Base-by-base conservation (phyloP, 1,140 invertebrate species). In the Anastrepha ludens region DNA sequence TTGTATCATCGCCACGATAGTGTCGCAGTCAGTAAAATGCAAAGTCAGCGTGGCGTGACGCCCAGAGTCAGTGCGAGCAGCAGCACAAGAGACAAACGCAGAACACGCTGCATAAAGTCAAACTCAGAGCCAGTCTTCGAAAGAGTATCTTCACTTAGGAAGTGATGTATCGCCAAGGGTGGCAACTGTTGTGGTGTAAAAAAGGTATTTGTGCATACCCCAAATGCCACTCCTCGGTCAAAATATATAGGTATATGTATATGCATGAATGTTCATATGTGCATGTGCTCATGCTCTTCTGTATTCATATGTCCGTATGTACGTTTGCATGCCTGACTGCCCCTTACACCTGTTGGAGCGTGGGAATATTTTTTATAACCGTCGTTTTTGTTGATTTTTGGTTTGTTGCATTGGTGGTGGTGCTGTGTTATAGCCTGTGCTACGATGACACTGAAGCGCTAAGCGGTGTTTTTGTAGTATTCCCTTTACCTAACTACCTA, bases 311-410 rank as follows among this genome's bases (percentile, higher is more conserved):
- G 29, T 41, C 13, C 13, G 9, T 70, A 70, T 7, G 20, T 41
- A 15, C 29, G 29, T 2, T 0, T 47, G 39, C 29, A 74, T 74
- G 67, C 11, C 60, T 62, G 9, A 13, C 1, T 29, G 47, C 74
- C 74, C 74, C 50, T 41, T 7, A 81, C 74, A 81, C 74, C 74
- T 81, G 74, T 81, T 81, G 74, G 8, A 81, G 29, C 74, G 74
- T 81, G 74, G 74, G 74, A 81, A 81, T 55, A 55, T 58, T 81
- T 81, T 81, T 17, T 58, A 5, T 81, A 7, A 55, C 4, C 74
- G n/a, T 3, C 55, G 29, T 81, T 58, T 70, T 67, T 67, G n/a
- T 17, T 67, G 13, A 15, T 67, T 7, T 20, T 50, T 78, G 13
- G 44, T 20, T 8, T 81, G 9, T 81, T 55, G 3, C n/a, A 55